Evolutionary conservation across 2,888 invertebrate genomes (phyloP).

Genomic region (Bruchidius siliquastri): DNA sequence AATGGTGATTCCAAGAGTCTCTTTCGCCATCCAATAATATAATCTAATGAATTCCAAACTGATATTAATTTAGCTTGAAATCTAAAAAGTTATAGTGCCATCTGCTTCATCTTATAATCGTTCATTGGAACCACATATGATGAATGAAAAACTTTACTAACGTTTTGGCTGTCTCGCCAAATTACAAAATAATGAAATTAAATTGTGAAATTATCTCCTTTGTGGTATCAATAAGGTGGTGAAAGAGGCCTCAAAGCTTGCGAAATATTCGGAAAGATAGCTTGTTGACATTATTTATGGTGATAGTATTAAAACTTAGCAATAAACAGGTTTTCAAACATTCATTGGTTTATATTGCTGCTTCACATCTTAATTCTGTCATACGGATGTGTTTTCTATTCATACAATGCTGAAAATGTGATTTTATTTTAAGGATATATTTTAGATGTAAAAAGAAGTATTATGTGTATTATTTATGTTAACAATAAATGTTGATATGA

Average conservation of each 20-base stretch:
- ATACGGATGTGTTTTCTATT: constrained; percentile 12
- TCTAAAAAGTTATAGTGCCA: too few species aligned
- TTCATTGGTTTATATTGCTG: neutral
- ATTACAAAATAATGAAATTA: neutral
- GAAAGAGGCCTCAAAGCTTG: neutral
- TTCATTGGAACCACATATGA: too few species aligned
- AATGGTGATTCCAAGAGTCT: neutral
- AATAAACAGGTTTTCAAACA: neutral
- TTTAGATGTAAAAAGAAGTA: constrained; percentile 23
- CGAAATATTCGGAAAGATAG: neutral
- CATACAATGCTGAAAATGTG: constrained; percentile 15
- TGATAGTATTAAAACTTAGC: neutral
- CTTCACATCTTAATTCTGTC: constrained; percentile 4
- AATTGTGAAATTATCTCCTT: neutral
- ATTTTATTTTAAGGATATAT: constrained; percentile 14
- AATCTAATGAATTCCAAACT: neutral
- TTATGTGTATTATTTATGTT: constrained; percentile 28
- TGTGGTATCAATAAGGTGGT: neutral
- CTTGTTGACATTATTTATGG: neutral
- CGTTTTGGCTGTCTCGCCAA: too few species aligned
- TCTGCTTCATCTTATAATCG: too few species aligned
- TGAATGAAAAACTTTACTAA: too few species aligned
- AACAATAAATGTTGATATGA: constrained; percentile 32
- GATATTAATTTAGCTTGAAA: too few species aligned
- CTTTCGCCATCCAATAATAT: neutral